Evolutionary conservation across 2,888 invertebrate species (phyloP).

Genomic region (Pseudoips prasinana): DNA sequence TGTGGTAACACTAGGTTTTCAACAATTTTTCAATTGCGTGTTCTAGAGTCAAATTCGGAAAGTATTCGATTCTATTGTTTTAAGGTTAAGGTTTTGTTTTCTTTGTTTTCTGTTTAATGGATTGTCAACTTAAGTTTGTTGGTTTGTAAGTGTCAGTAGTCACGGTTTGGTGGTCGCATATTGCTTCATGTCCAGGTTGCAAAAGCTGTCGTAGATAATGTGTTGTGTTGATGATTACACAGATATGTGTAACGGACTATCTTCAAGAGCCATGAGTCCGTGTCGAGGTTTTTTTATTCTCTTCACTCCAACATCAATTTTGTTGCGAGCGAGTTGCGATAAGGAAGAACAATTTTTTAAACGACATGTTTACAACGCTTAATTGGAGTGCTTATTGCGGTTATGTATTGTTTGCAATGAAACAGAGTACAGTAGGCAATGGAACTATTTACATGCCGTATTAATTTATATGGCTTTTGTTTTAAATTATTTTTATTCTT

Average conservation of each 20-base stretch:
- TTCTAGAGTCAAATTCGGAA: constrained; percentile 13
- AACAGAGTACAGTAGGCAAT: too few relatives aligned
- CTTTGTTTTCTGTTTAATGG: constrained; percentile 11
- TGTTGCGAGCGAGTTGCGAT: constrained; percentile 23
- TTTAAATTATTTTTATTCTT: too few relatives aligned
- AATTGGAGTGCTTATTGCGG: too few relatives aligned
- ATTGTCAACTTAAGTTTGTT: constrained; percentile 33
- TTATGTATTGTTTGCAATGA: too few relatives aligned
- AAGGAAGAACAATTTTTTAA: not conserved
- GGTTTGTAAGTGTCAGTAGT: constrained; percentile 62
- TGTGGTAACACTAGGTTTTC: constrained; percentile 23
- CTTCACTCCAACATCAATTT: constrained; percentile 30
- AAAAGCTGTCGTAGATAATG: constrained; percentile 68
- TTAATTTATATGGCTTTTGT: too few relatives aligned
- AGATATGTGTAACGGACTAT: constrained; percentile 69
- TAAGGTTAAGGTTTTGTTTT: constrained; percentile 11
- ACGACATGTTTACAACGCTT: too few relatives aligned
- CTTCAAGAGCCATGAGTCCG: constrained; percentile 50
- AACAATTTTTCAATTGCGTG: constrained; percentile 14
- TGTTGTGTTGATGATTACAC: constrained; percentile 54
- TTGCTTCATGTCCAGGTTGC: constrained; percentile 71
- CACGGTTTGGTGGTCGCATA: constrained; percentile 56
- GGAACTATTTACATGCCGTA: too few relatives aligned
- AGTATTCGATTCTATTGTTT: constrained; percentile 14
- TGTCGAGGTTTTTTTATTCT: constrained; percentile 30